Base-by-base conservation (phyloP, 2,888 invertebrate genomes). In the Amblyjoppa fuscipennis region DNA sequence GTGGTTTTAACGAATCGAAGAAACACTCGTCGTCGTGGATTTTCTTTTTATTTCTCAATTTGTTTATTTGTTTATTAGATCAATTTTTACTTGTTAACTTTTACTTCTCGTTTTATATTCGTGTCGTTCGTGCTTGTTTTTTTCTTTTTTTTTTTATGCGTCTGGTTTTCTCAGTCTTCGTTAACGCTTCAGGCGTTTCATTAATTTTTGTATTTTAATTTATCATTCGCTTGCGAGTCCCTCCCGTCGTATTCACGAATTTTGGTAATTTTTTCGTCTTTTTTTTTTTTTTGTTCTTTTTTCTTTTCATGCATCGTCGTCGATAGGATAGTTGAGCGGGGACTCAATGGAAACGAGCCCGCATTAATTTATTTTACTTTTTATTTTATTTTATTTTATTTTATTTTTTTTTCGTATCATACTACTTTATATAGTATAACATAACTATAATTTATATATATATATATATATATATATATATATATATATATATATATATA, bases 11-110 rank as follows among this genome's bases (percentile, higher is more conserved):
- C 75, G 73, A 71, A 81, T 75, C 76, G 51, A 66, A 38, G 64
- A 77, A 83, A 84, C 86, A 87, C 84, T 88, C 88, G 85, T 74
- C 85, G 79, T 66, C 78, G 78, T 83, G 59, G 71, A 70, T 88
- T 68, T 51, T 61, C 69, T 51, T 77, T 66, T 68, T 28, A 59
- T 75, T 49, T 69, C 38, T 59, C 38, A 20, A 38, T 83, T 53
- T 31, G 61, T 74, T 74, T 66, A 49, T 76, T 25, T 31, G n/a
- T 38, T 41, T 13, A 34, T 34, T 34, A 3, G 2, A 34, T 7
- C 3, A 49, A 16, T 49, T 56, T 74, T 64, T 75, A 38, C 66
- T 68, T 53, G 49, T 45, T 11, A n/a, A 25, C 45, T 64, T 61
- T 68, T 45, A 77, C 53, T 78, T 74, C 74, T 69, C 25, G 51